Evolutionary conservation across 2,888 invertebrate genomes (phyloP).

Genomic region (Notodonta ziczac): DNA sequence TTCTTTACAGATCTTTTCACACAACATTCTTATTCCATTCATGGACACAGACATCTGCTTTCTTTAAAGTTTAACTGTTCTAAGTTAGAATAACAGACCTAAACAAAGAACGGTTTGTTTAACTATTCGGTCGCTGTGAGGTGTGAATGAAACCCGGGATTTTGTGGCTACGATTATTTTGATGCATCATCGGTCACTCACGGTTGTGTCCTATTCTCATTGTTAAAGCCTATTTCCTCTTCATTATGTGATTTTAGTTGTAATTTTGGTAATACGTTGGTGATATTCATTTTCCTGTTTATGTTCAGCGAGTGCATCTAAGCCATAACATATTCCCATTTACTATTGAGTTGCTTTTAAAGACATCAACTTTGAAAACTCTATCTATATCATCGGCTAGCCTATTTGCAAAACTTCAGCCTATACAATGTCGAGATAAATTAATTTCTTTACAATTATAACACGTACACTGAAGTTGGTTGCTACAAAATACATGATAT

Average conservation of each 20-base stretch:
- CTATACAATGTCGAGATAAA: too few species aligned
- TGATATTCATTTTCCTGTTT: conserved; percentile 1
- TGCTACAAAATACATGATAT: too few species aligned
- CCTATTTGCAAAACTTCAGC: too few species aligned
- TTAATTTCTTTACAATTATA: too few species aligned
- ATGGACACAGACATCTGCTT: conserved; percentile 9
- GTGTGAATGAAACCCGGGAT: conserved; percentile 31
- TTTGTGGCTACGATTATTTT: conserved; percentile 34
- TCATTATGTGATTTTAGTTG: neutral
- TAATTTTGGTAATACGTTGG: neutral
- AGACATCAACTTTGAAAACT: too few species aligned
- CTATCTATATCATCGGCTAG: too few species aligned
- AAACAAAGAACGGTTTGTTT: conserved; percentile 18
- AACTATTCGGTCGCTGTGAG: conserved; percentile 33
- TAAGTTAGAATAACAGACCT: conserved; percentile 11
- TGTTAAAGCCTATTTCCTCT: neutral
- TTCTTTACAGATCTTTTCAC: neutral
- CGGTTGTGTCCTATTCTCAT: conserved; percentile 11
- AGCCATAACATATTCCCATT: too few species aligned
- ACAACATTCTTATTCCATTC: neutral
- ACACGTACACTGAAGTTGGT: too few species aligned
- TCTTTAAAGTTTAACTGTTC: conserved; percentile 12
- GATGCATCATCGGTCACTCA: conserved; percentile 41
- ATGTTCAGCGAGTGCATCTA: too few species aligned
- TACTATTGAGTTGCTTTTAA: neutral